phyloP scores from a whole-genome alignment of 2,888 invertebrate genomes.

The Leptinotarsa rubiginosa region DNA sequence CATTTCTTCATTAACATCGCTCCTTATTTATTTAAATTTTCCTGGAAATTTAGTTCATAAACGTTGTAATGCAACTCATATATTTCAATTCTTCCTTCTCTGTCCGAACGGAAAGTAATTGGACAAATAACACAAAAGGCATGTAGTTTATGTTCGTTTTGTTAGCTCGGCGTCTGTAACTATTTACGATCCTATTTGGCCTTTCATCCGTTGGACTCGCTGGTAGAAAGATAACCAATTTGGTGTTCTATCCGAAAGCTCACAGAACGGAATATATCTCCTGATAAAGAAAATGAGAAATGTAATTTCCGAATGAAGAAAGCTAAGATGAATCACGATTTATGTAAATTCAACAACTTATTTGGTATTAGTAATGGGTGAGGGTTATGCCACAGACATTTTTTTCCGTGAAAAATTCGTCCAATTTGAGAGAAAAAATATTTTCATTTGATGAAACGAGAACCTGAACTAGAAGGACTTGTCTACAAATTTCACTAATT shows the following conservation, averaged over 20 bases:
- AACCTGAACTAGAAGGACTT: no score
- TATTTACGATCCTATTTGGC: slow-evolving; percentile 14
- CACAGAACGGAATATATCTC: neutral
- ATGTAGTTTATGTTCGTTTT: neutral
- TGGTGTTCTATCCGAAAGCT: neutral
- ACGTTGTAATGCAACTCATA: neutral
- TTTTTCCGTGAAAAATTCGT: no score
- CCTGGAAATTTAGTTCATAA: neutral
- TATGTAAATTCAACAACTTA: no score
- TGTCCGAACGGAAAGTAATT: neutral
- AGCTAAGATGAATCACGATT: neutral
- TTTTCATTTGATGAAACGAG: no score
- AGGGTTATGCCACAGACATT: no score
- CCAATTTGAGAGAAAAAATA: no score
- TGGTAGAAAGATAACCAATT: neutral
- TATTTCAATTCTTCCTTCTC: neutral
- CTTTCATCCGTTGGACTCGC: neutral
- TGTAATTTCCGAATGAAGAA: neutral
- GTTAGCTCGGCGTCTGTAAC: neutral
- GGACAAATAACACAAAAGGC: neutral
- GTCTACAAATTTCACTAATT: no score
- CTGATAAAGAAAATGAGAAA: neutral
- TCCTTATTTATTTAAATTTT: neutral
- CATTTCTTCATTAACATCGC: neutral
- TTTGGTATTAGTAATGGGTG: no score